Evolutionary conservation across 2,888 invertebrate genomes (phyloP), one percentile per base, ranked within the genome.

Genomic region (Leuctra nigra): DNA sequence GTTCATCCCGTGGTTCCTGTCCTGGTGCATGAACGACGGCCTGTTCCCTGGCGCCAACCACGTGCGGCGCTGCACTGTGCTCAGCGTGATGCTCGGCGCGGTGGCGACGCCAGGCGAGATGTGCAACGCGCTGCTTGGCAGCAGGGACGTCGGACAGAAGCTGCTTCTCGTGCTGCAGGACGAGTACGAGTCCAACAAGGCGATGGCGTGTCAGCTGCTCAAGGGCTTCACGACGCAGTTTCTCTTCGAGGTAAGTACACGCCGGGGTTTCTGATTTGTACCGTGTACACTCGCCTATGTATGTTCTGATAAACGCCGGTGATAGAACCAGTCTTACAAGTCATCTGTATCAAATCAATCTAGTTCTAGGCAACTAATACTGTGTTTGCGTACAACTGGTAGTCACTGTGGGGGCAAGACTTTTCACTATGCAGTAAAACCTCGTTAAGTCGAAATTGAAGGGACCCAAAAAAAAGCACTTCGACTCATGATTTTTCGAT

Each of bases 131-230:
- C n/a, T n/a, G n/a, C 38, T 54, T 4, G 76, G 76, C 73, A 70
- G 66, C 4, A 60, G 69, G 2, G 65, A 70, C 1, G 67, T 77
- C 56, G 73, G 76, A 1, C 73, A 74, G 4, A 71, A 70, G 29
- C 64, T 83, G n/a, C 69, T 81, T 33, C 64, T 73, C 1, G 77
- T 77, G 54, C 67, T 89, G n/a, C 73, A 77, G 23, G 91, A 92
- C 67, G 82, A 84, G 9, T 92, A 88, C 64, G 91, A 91, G 68
- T 73, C 74, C 7, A 91, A 90, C 68, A 90, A 91, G 68, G 75
- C 73, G 1, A 68, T 84, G 55, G 82, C 85, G 0, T 72, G 83
- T 9, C 72, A 76, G 2, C 73, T 89, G 53, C 69, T 88, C 9
- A 70, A n/a, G n/a, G n/a, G n/a, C n/a, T n/a, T n/a, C n/a, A n/a